Evolutionary conservation across 2,113 vertebrate species (phyloP), one percentile per base, ranked within the genome.

Genomic region (Gavia stellata): DNA sequence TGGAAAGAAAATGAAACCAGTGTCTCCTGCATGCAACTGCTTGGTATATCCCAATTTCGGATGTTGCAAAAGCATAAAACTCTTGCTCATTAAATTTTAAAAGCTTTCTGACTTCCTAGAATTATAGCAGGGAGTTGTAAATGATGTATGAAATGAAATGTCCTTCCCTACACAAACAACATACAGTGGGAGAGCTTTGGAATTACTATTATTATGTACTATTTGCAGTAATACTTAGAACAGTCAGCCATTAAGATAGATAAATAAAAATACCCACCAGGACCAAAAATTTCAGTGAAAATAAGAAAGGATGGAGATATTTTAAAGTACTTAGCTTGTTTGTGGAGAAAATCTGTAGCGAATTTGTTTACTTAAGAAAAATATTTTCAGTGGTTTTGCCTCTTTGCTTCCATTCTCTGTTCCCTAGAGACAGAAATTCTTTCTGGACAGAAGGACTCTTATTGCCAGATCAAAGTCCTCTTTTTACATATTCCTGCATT

Each of bases 11-110:
- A 94, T 93, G 66, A 94, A 95, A 90, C 23, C 77, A 82, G 31
- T 67, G 66, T 78, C 38, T 82, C 50, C 52, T 86, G 73, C 47
- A 45, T 53, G 49, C 24, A 81, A 81, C 77, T 90, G 38, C 53
- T 80, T 87, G 56, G 68, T 91, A 44, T 80, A 88, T 80, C 52
- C 72, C 42, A 56, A 47, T 89, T 88, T 61, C 82, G 42, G 67
- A 89, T 68, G 36, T 20, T 78, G 36, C 40, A 77, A 95, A 94
- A 87, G 73, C 93, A 85, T 80, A 91, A 87, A 90, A 91, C 45
- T 82, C 86, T 90, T 94, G 58, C 72, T 96, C 88, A 95, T 95
- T 97, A 95, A 96, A 92, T 93, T 97, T 97, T 96, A 93, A 97
- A 94, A 95, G 85, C 77, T 92, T 96, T 95, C 38, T 88, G 71